Evolutionary conservation across 2,113 vertebrate species (phyloP).

Genomic region (Ivindomyrus marchei): DNA sequence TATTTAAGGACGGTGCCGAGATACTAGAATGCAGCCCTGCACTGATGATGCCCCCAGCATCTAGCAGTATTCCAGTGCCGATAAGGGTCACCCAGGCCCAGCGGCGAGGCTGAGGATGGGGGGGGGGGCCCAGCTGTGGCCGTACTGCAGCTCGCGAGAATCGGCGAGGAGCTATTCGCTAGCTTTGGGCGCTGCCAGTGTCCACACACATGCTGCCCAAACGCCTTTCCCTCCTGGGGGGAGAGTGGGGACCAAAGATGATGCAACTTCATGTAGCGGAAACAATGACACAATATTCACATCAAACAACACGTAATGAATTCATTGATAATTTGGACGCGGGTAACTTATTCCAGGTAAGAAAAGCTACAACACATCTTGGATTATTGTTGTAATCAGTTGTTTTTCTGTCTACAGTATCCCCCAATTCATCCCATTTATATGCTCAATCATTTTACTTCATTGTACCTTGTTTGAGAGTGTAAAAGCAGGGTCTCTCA

Average conservation of each 20-base stretch:
- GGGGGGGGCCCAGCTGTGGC: neutral
- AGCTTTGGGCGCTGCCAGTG: slow-evolving; percentile 16
- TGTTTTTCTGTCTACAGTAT: neutral
- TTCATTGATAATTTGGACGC: neutral
- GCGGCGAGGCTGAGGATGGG: neutral
- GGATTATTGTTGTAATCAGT: neutral
- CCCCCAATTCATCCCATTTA: neutral
- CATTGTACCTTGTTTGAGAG: neutral
- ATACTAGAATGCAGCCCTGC: neutral
- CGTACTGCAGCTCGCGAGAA: neutral
- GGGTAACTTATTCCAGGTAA: neutral
- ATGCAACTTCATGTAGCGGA: neutral
- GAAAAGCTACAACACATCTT: neutral
- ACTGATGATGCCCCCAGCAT: neutral
- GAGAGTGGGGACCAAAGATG: neutral
- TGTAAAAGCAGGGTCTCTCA: neutral
- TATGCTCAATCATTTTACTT: neutral
- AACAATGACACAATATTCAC: neutral
- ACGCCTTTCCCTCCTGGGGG: neutral
- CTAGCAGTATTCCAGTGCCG: neutral
- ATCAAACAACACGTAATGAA: neutral
- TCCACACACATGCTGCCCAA: slow-evolving; percentile 21
- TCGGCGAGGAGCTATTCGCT: neutral
- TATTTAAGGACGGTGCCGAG: neutral
- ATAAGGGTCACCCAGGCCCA: slow-evolving; percentile 14